These are phyloP conservation scores for Paedocypris micromegethes DNA, from an alignment of 2,797 vertebrate genomes.

Conservation along the genomic window DNA sequence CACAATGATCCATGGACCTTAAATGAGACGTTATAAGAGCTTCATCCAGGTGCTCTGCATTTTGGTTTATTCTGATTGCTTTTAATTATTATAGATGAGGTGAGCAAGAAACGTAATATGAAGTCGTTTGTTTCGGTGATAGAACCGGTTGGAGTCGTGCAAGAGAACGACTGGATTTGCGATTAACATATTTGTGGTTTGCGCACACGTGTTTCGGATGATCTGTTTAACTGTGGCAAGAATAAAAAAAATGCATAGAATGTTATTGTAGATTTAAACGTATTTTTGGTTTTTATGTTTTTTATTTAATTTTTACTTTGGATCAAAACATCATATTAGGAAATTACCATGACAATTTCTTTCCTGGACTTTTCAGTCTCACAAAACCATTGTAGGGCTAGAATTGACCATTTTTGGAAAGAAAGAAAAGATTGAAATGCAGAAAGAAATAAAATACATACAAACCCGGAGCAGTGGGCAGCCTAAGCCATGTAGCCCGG, in stretches of 20 bases:
- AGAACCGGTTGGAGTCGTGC: conserved; percentile 19
- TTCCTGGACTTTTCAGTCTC: too few relatives aligned
- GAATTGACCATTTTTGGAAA: too few relatives aligned
- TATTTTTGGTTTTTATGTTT: too few relatives aligned
- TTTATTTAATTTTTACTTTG: too few relatives aligned
- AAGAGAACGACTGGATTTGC: conserved; percentile 40
- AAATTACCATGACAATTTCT: too few relatives aligned
- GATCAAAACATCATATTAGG: too few relatives aligned
- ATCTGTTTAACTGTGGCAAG: conserved; percentile 33
- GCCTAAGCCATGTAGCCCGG: too few relatives aligned
- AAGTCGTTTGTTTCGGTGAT: conserved; percentile 34
- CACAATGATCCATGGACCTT: conserved; percentile 13
- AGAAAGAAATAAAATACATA: too few relatives aligned
- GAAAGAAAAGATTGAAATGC: too few relatives aligned
- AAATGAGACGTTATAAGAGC: conserved; percentile 9
- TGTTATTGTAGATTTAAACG: too few relatives aligned
- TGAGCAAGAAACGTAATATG: conserved; percentile 22
- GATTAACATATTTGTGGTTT: conserved; percentile 44
- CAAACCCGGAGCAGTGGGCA: too few relatives aligned
- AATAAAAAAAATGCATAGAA: background rate
- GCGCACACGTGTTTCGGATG: conserved; percentile 31
- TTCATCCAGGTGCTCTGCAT: conserved; percentile 22
- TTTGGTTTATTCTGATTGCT: conserved; percentile 9
- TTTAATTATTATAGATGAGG: conserved; percentile 39
- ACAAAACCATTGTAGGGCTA: too few relatives aligned